Evolutionary conservation across 2,888 invertebrate species (phyloP).

Genomic region (Stenolophus ochropezus): DNA sequence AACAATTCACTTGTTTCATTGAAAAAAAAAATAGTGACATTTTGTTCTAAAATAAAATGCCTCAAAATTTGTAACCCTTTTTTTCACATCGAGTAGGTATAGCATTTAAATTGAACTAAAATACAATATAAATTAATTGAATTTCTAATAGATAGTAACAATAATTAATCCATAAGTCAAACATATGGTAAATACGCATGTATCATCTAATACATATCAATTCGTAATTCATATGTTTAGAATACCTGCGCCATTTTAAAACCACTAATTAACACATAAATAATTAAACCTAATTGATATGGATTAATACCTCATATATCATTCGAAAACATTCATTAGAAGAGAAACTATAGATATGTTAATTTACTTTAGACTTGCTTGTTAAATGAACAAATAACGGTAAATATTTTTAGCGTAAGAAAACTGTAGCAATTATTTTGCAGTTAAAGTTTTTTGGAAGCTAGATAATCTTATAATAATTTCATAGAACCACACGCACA

Average conservation of each 20-base stretch:
- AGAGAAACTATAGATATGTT: not conserved
- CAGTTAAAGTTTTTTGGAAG: not conserved
- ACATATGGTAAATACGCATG: not conserved
- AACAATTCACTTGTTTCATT: too few relatives aligned
- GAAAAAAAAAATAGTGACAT: too few relatives aligned
- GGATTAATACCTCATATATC: not conserved
- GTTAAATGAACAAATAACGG: not conserved
- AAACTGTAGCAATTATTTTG: not conserved
- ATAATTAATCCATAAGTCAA: not conserved
- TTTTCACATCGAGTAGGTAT: too few relatives aligned
- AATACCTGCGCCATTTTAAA: not conserved
- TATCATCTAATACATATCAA: not conserved
- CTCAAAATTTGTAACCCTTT: too few relatives aligned
- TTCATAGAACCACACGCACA: not conserved
- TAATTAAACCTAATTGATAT: conserved; percentile 2
- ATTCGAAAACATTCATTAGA: not conserved
- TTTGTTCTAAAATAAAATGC: too few relatives aligned
- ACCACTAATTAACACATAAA: not conserved
- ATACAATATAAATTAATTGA: not conserved
- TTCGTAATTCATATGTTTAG: not conserved
- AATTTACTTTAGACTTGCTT: not conserved
- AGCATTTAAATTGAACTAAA: not conserved
- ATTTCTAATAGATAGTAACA: not conserved
- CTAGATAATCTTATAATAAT: not conserved
- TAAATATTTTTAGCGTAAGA: not conserved